These are phyloP conservation scores for Orestias chungarensis DNA, from an alignment of 2,797 vertebrate genomes.

Conservation along the genomic window DNA sequence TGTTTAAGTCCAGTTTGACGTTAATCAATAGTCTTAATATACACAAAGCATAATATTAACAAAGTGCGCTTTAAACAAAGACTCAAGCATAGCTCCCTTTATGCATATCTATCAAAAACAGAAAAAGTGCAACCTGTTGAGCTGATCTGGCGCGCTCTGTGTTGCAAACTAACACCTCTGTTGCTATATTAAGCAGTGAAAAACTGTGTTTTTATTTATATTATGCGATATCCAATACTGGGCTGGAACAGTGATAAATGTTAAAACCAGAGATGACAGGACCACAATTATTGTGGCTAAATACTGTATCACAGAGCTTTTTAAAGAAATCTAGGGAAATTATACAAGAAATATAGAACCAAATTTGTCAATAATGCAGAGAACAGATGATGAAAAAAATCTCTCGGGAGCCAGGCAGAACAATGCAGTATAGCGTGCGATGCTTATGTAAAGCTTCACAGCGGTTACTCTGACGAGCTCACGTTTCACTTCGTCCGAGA, in stretches of 20 bases:
- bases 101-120: too few relatives aligned
- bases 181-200: too few relatives aligned
- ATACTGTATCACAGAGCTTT: neutral
- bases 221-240: neutral
- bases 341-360: neutral
- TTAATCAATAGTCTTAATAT: too few relatives aligned
- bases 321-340: neutral
- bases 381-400: neutral
- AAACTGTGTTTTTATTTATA: too few relatives aligned
- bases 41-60: too few relatives aligned
- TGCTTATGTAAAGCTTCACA: conserved; percentile 21
- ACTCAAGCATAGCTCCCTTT: too few relatives aligned
- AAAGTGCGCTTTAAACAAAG: too few relatives aligned
- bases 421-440: conserved; percentile 8
- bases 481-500: conserved; percentile 12
- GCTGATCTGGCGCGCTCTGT: too few relatives aligned
- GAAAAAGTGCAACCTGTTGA: too few relatives aligned
- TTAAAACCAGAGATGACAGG: neutral
- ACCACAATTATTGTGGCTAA: neutral
- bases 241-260: neutral
- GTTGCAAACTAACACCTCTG: too few relatives aligned
- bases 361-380: neutral
- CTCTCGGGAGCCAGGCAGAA: neutral
- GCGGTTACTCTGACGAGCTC: conserved; percentile 21
- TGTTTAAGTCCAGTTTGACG: too few relatives aligned